phyloP scores from a whole-genome alignment of 2,888 invertebrate species.

The Leucophenga maculata region DNA sequence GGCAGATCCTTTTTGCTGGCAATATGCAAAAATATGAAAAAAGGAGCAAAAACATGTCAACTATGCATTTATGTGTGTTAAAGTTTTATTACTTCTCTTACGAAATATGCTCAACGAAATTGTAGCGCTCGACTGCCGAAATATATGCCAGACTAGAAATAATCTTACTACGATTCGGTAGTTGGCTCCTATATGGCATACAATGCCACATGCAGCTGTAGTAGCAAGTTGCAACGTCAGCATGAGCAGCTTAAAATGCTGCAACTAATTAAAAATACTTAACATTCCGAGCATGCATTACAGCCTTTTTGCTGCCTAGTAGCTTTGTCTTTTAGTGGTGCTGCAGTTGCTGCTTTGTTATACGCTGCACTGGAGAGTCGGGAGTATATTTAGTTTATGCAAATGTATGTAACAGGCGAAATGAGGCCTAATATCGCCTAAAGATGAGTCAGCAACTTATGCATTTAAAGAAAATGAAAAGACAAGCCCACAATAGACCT shows the following conservation, averaged over 20 bases:
- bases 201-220: not conserved
- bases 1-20: slow-evolving; percentile 14
- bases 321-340: slow-evolving; percentile 3
- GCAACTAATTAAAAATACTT: slow-evolving; percentile 24
- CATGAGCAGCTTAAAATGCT: not conserved
- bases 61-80: not conserved
- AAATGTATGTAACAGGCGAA: no score
- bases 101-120: not conserved
- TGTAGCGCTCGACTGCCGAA: not conserved
- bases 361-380: no score
- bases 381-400: no score
- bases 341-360: no score
- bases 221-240: not conserved
- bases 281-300: not conserved
- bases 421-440: no score
- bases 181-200: not conserved
- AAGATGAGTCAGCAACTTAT: no score
- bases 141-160: no score
- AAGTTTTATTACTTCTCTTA: slow-evolving; percentile 19
- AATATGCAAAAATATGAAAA: slow-evolving; percentile 9
- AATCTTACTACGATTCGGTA: not conserved
- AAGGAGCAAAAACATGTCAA: slow-evolving; percentile 6
- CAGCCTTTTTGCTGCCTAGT: slow-evolving; percentile 18
- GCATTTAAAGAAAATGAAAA: no score
- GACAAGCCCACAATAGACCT: no score